Conservation (phyloP, 2,888 invertebrate species). For the Mallateleia sp. region DNA sequence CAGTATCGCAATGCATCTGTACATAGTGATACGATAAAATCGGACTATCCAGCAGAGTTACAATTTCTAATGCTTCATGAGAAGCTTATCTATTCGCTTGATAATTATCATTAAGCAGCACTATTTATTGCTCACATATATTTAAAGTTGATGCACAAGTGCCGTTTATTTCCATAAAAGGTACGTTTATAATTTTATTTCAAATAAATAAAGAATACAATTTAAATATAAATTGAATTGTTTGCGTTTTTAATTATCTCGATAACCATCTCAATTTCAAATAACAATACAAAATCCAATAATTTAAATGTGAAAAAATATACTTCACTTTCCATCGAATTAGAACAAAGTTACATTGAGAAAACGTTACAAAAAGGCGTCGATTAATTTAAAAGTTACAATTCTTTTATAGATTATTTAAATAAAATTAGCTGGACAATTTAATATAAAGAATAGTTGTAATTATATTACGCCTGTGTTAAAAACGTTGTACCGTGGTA, state of each 20-base stretch:
- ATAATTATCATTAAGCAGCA: conserved; percentile 71
- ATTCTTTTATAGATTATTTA: no score
- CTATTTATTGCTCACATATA: conserved; percentile 60
- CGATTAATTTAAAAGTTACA: no score
- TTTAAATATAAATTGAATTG: conserved; percentile 50
- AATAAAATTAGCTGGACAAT: no score
- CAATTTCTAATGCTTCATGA: conserved; percentile 68
- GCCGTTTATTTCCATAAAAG: conserved; percentile 57
- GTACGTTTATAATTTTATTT: conserved; percentile 43
- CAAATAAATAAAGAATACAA: conserved; percentile 20
- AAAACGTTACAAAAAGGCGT: no score
- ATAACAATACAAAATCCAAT: not conserved
- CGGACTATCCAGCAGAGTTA: conserved; percentile 64
- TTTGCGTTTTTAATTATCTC: conserved; percentile 46
- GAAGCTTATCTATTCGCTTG: conserved; percentile 61
- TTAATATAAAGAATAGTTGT: no score
- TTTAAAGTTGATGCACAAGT: conserved; percentile 49
- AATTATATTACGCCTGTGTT: no score
- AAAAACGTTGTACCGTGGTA: no score
- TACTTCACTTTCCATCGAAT: not conserved
- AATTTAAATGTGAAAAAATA: no score
- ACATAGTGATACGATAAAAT: no score
- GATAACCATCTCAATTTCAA: conserved; percentile 32
- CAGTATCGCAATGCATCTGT: no score
- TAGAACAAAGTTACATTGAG: no score